A percentile compares a stretch with the other conserved stretches of the same genome.
phyloP scores from a whole-genome alignment of 2,797 vertebrate species.

The Sarcoramphus papa region DNA sequence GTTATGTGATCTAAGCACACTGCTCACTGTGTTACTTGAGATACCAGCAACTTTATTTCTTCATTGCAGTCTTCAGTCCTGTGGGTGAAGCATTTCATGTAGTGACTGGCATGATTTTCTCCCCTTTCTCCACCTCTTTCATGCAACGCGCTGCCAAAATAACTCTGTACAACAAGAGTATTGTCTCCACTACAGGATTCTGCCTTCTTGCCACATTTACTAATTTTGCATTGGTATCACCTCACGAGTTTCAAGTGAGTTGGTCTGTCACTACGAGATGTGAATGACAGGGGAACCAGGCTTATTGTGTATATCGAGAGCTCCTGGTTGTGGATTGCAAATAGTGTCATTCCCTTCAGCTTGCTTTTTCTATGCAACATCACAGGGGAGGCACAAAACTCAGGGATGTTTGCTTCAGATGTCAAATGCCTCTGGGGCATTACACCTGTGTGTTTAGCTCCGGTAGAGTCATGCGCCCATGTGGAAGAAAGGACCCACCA shows the following conservation, averaged over 20 bases:
- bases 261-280: not conserved
- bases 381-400: not conserved
- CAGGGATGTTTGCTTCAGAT: not conserved
- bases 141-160: not conserved
- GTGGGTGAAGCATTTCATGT: not conserved
- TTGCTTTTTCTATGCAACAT: not conserved
- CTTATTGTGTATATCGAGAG: not conserved
- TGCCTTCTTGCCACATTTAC: not conserved
- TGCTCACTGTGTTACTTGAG: not conserved
- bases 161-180: not conserved
- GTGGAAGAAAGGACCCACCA: not conserved
- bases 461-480: not conserved
- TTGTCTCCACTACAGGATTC: not conserved
- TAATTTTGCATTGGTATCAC: not conserved
- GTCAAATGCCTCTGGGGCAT: not conserved
- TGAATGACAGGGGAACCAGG: not conserved
- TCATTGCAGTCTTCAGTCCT: not conserved
- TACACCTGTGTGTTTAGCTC: not conserved
- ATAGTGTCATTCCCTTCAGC: not conserved
- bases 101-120: not conserved
- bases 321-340: not conserved
- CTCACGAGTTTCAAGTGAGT: not conserved
- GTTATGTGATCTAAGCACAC: not conserved
- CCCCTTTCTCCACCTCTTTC: not conserved
- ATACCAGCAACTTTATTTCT: not conserved